Evolutionary conservation across 2,888 invertebrate genomes (phyloP), one percentile per base, ranked within the genome.

Genomic region (Agrilus mali): DNA sequence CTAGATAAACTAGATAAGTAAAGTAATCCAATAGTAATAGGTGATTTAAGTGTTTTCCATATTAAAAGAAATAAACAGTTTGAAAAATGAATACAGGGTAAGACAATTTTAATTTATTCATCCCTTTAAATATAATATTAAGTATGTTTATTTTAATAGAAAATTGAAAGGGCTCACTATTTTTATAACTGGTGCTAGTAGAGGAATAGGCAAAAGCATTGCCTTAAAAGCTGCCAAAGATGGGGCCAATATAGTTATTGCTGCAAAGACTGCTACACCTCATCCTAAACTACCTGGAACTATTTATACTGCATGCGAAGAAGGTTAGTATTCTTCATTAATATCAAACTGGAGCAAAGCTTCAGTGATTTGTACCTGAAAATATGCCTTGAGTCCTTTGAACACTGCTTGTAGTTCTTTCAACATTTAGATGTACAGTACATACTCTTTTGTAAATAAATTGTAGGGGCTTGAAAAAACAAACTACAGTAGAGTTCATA

Each of bases 191-290:
- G 97, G 97, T 36, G 96, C 92, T 13, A 94, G 93, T 42, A 76
- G 97, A 55, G 97, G 97, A 22, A 97, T 97, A 58, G 97, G 97
- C 1, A 88, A 93, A 68, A 86, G 85, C 13, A 95, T 97, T 54
- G 96, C 94, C 4, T 62, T 95, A 44, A 95, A 92, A 69, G 86
- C 86, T 2, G 93, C 95, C 0, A 79, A 75, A 64, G 92, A 94
- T 76, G 93, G 93, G 22, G 93, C 92, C 0, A 93, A 93, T 66
- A 74, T 94, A 54, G 82, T 92, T 12, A 77, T 94, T 50, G 93
- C 92, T 41, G 93, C 93, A 5, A 94, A 94, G 73, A 93, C 93
- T 17, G 85, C 86, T 0, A 80, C 85, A 50, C 80, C 88, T 1
- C 89, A 94, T 72, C 88, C 92, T 1, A 93, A 90, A 66, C 69